Conservation (phyloP, 2,888 invertebrate species). For the Octodonta nipae region DNA sequence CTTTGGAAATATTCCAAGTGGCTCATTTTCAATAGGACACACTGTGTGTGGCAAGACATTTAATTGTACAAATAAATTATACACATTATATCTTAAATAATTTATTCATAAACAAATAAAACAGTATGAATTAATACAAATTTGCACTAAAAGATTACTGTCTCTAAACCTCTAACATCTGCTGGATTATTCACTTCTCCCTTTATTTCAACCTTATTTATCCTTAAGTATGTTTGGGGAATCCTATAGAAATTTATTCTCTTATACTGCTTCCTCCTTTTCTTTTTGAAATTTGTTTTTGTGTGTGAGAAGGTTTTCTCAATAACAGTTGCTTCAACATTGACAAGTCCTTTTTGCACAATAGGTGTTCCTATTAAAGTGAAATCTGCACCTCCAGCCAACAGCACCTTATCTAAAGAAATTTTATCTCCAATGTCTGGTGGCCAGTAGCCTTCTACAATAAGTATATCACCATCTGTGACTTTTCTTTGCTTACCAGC, state of each 20-base stretch:
- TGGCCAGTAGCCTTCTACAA: constrained; percentile 73
- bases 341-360: constrained; percentile 57
- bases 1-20: no score
- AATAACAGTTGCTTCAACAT: constrained; percentile 67
- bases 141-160: constrained; percentile 21
- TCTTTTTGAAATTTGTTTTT: constrained; percentile 62
- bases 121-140: no score
- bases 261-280: constrained; percentile 62
- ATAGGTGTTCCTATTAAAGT: constrained; percentile 69
- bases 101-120: no score
- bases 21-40: no score
- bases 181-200: constrained; percentile 31
- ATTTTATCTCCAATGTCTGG: constrained; percentile 68
- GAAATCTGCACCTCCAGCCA: constrained; percentile 68
- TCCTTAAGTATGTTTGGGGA: constrained; percentile 61
- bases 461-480: constrained; percentile 70
- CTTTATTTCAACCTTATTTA: constrained; percentile 54
- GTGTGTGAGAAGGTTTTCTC: constrained; percentile 74
- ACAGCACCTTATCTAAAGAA: constrained; percentile 67
- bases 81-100: no score
- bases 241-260: constrained; percentile 58
- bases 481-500: constrained; percentile 75
- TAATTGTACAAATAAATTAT: no score
- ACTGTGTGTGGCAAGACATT: no score
- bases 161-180: constrained; percentile 26